phyloP scores from a whole-genome alignment of 2,113 vertebrate genomes.

The Lucifuga dentata region DNA sequence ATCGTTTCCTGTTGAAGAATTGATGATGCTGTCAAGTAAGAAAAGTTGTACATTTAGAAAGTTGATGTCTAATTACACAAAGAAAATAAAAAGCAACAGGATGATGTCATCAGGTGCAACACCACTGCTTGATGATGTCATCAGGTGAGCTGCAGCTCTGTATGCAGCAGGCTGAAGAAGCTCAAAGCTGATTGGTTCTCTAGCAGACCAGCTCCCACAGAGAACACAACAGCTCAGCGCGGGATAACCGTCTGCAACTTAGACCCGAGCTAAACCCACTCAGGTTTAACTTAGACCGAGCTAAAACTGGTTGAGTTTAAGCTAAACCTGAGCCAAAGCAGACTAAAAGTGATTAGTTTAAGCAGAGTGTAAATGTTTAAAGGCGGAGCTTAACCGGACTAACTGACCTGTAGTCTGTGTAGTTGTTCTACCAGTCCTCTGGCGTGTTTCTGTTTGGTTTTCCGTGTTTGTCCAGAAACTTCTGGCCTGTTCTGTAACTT shows the following conservation, averaged over 20 bases:
- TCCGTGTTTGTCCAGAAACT: conserved; percentile 94
- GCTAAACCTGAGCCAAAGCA: too few species aligned
- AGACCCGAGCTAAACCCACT: too few species aligned
- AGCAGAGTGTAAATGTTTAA: too few species aligned
- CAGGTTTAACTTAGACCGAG: too few species aligned
- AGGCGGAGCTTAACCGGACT: too few species aligned
- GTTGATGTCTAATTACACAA: too few species aligned
- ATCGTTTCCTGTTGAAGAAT: too few species aligned
- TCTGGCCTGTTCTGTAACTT: conserved; percentile 94
- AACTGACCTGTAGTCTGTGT: conserved; percentile 90
- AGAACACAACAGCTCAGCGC: conserved; percentile 54
- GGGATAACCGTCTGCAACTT: conserved; percentile 77
- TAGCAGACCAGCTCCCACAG: conserved; percentile 75
- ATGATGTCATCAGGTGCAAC: neutral
- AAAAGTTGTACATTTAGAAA: too few species aligned
- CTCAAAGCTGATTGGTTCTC: conserved; percentile 45
- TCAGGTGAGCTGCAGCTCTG: conserved; percentile 45
- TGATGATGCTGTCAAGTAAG: conserved; percentile 35
- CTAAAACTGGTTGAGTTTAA: too few species aligned
- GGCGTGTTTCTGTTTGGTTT: conserved; percentile 93
- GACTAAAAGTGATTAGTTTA: too few species aligned
- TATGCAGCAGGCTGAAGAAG: neutral
- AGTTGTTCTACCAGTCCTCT: conserved; percentile 84
- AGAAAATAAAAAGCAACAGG: too few species aligned
- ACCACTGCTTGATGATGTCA: too few species aligned